Evolutionary conservation across 2,888 invertebrate genomes (phyloP), one percentile per base, ranked within the genome.

Genomic region (Philonicus albiceps): DNA sequence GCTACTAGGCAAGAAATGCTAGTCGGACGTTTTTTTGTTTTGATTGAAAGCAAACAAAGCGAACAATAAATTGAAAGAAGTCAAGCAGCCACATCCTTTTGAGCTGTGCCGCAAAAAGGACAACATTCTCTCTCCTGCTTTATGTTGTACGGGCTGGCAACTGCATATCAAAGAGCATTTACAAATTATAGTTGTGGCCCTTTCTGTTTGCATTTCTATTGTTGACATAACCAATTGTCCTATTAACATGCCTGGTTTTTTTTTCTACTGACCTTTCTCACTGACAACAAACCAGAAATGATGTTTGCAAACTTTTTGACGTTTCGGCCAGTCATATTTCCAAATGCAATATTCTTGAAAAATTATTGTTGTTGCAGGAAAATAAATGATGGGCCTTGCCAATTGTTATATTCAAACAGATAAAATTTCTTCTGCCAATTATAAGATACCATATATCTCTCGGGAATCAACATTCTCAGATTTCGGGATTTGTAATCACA

Each of bases 261-360:
- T 8, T 64, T 64, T 64, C 55, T 64, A 27, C 64, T 64, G 64
- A 64, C 22, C 64, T 27, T 49, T 64, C 64, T 64, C 64, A 64
- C 8, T 3, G 64, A 22, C 64, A 27, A 27, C 64, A 5, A 22
- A 64, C 19, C 11, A 13, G 8, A 53, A 19, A n/a, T 8, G 27
- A 11, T 78, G 49, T 78, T 78, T 78, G 78, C 78, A 78, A 78
- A 49, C 78, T 78, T 78, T 27, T 3, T 30, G 19, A 40, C 37
- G 6, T 49, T 49, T 16, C 16, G 11, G 49, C 16, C 30, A 49
- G 49, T 78, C 78, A 78, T 76, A 76, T 78, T 78, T 37, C 13
- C 11, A 49, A 76, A 78, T 78, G 49, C 16, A 49, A 49, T 31
- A 78, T 53, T 78, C 43, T 78, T 74, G 53, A 78, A 78, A 78